Conservation (phyloP, 2,888 invertebrate genomes). For the Alloplasta piceator region DNA sequence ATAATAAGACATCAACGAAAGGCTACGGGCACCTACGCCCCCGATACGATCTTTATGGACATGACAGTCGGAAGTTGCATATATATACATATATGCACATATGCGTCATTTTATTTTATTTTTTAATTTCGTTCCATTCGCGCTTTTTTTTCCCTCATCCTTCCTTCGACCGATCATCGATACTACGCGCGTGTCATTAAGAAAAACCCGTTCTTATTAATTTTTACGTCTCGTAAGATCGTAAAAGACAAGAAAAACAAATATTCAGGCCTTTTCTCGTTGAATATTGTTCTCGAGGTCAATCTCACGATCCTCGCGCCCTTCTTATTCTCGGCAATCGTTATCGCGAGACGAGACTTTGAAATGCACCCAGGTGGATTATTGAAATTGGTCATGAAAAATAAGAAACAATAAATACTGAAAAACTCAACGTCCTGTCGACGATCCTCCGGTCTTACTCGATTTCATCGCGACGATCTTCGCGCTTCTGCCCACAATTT, state of each 20-base stretch:
- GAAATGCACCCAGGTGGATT: background rate
- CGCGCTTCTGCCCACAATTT: conserved; percentile 30
- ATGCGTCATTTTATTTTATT: conserved; percentile 40
- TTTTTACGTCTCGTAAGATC: conserved; percentile 24
- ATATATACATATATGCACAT: conserved; percentile 62
- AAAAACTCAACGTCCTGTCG: conserved; percentile 31
- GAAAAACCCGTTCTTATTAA: conserved; percentile 46
- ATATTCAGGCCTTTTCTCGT: too few relatives aligned
- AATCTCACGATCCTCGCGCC: too few relatives aligned
- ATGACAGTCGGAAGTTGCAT: conserved; percentile 77
- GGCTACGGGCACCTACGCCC: conserved; percentile 75
- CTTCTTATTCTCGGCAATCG: too few relatives aligned
- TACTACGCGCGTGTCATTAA: conserved; percentile 33
- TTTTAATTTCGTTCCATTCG: conserved; percentile 5
- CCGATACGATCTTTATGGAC: conserved; percentile 78
- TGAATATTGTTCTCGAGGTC: too few relatives aligned
- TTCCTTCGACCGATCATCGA: background rate
- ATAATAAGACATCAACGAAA: conserved; percentile 80
- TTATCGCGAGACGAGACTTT: too few relatives aligned
- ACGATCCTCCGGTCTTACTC: conserved; percentile 24
- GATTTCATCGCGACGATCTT: conserved; percentile 9
- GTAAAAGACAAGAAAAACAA: conserved; percentile 2
- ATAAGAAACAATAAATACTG: background rate
- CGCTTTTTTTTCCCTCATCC: conserved; percentile 6
- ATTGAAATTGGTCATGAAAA: conserved; percentile 43